phyloP scores from a whole-genome alignment of 2,113 vertebrate genomes.

The Chaetops frenatus region DNA sequence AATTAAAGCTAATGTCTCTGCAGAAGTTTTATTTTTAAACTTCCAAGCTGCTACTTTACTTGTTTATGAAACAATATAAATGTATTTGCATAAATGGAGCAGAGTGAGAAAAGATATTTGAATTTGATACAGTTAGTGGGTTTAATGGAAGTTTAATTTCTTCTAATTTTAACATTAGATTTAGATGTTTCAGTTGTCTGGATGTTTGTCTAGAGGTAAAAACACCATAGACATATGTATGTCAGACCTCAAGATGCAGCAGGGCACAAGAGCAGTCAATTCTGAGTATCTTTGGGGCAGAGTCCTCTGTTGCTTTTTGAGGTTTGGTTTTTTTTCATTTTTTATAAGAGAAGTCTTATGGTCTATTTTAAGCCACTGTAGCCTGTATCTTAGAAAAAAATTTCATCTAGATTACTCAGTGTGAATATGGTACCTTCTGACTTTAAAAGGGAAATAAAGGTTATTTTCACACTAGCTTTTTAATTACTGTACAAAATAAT shows the following conservation, averaged over 20 bases:
- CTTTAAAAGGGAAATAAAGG: not conserved
- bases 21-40: conserved; percentile 13
- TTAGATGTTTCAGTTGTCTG: not conserved
- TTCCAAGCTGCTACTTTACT: not conserved
- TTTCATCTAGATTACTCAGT: not conserved
- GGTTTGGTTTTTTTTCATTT: not conserved
- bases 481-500: not conserved
- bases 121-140: not conserved
- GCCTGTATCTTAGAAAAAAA: not conserved
- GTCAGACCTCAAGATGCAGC: not conserved
- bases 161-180: not conserved
- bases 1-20: not conserved
- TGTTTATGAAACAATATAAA: conserved; percentile 6
- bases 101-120: not conserved
- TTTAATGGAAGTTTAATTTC: conserved; percentile 27
- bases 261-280: not conserved
- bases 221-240: not conserved
- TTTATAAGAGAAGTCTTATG: not conserved
- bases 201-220: not conserved
- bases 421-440: not conserved
- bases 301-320: not conserved
- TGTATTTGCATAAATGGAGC: conserved; percentile 11
- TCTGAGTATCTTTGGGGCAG: not conserved
- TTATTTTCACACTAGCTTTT: conserved; percentile 1
- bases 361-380: not conserved